Percentiles rank a stretch among this genome's conserved stretches.
These are phyloP conservation scores for Phyto melanocephala DNA, from an alignment of 2,888 invertebrate species.

Conservation along the genomic window DNA sequence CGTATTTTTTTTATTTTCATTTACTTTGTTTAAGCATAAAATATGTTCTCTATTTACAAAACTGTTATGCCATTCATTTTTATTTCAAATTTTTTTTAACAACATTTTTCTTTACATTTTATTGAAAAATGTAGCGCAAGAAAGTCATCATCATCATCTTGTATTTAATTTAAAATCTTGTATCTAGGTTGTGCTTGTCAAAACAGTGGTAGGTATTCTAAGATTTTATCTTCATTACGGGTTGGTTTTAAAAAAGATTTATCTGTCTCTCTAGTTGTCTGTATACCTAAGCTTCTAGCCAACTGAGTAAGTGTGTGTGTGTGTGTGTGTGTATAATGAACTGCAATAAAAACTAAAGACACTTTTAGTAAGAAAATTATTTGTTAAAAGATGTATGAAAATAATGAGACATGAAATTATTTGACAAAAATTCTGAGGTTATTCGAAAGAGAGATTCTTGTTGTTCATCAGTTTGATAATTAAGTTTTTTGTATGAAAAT, in stretches of 20 bases:
- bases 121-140: not conserved
- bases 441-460: not conserved
- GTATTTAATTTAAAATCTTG: not conserved
- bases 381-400: not conserved
- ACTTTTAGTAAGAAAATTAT: not conserved
- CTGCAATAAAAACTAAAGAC: not conserved
- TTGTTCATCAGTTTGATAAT: not conserved
- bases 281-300: not conserved
- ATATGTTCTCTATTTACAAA: slow-evolving; percentile 40
- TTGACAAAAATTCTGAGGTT: not conserved
- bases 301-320: not conserved
- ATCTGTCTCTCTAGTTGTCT: not conserved
- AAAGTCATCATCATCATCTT: slow-evolving; percentile 14
- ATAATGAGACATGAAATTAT: not conserved
- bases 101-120: slow-evolving; percentile 9
- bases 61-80: slow-evolving; percentile 37
- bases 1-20: slow-evolving; percentile 17
- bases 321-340: not conserved
- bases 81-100: not conserved
- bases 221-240: slow-evolving; percentile 17
- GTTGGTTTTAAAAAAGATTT: not conserved
- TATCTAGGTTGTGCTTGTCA: slow-evolving; percentile 41
- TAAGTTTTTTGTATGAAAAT: not conserved
- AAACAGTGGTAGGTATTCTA: slow-evolving; percentile 14
- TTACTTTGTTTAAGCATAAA: slow-evolving; percentile 8